Conservation (phyloP, 2,113 vertebrate genomes). For the Sceloporus tristichus region DNA sequence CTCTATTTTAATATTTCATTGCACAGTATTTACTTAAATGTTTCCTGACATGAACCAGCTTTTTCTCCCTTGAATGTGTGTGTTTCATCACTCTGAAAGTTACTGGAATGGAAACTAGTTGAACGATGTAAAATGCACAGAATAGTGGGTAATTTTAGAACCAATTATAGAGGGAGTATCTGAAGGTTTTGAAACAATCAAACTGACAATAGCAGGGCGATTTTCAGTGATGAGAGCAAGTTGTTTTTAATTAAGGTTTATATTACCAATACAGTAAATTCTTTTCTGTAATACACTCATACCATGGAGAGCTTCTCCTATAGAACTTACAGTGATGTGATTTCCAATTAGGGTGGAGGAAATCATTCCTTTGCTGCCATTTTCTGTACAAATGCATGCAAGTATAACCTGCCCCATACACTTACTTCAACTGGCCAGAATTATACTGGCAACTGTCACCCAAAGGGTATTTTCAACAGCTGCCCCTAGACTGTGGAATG, state of each 20-base stretch:
- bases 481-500: too few relatives aligned
- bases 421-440: too few relatives aligned
- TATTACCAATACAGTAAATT: not conserved
- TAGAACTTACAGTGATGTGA: not conserved
- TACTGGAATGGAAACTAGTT: constrained; percentile 22
- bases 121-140: constrained; percentile 1
- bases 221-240: constrained; percentile 9
- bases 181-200: constrained; percentile 13
- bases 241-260: constrained; percentile 24
- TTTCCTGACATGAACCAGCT: not conserved
- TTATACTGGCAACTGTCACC: too few relatives aligned
- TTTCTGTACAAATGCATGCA: not conserved
- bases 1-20: not conserved
- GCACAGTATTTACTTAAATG: not conserved
- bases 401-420: not conserved
- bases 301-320: not conserved
- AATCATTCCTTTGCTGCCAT: not conserved
- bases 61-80: not conserved
- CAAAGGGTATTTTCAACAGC: too few relatives aligned
- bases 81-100: constrained; percentile 4
- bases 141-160: constrained; percentile 23
- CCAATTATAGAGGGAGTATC: not conserved
- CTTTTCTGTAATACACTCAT: not conserved
- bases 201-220: not conserved
- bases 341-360: not conserved